Percentiles rank a stretch among this genome's conserved stretches.
phyloP scores from a whole-genome alignment of 2,113 vertebrate genomes.

The Phasianus colchicus region DNA sequence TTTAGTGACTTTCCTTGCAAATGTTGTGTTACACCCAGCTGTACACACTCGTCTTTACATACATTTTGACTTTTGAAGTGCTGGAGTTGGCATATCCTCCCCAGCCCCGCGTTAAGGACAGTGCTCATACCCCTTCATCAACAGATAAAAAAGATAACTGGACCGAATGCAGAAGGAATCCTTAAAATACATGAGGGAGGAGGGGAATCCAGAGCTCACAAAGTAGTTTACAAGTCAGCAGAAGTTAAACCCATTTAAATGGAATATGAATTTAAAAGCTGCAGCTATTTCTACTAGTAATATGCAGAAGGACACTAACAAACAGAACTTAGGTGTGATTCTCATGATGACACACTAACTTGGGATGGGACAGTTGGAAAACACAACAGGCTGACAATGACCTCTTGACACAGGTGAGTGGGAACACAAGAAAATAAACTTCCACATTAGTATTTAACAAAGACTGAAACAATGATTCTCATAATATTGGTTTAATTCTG shows the following conservation, averaged over 20 bases:
- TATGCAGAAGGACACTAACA: background rate
- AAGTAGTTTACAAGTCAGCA: background rate
- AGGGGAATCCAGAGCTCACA: background rate
- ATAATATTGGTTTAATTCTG: background rate
- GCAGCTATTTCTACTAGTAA: background rate
- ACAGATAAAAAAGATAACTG: background rate
- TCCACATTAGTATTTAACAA: background rate
- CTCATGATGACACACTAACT: background rate
- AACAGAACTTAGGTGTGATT: background rate
- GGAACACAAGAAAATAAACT: background rate
- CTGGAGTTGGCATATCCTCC: background rate
- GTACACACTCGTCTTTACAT: accelerated
- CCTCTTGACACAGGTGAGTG: background rate
- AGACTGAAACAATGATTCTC: background rate
- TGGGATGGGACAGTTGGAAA: background rate
- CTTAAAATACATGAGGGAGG: background rate
- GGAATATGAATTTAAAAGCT: background rate
- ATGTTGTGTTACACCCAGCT: background rate
- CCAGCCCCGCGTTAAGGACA: background rate
- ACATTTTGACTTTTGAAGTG: background rate
- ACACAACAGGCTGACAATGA: background rate
- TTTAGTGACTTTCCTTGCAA: background rate
- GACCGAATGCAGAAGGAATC: background rate
- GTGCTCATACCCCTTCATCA: background rate
- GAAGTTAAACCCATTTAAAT: background rate